Conservation (phyloP, 2,113 vertebrate genomes). For the Bucco capensis region DNA sequence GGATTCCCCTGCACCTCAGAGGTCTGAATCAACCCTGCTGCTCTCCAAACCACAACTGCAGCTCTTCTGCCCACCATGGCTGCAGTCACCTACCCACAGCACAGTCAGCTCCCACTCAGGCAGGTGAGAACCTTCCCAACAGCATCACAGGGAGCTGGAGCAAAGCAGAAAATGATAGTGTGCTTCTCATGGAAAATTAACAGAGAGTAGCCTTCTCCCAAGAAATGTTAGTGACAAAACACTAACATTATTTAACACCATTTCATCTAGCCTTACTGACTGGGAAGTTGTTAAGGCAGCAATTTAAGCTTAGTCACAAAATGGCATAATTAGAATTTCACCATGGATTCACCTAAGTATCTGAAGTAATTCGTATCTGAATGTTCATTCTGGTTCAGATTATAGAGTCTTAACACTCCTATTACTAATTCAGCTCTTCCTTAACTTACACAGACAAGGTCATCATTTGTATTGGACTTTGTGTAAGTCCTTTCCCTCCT, state of each 20-base stretch:
- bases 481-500: not conserved
- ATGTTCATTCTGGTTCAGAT: not conserved
- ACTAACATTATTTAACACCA: not conserved
- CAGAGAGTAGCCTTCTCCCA: not conserved
- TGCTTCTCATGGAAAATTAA: not conserved
- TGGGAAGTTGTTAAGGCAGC: not conserved
- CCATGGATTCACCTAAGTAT: not conserved
- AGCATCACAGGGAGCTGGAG: not conserved
- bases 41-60: not conserved
- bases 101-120: not conserved
- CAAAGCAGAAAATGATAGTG: not conserved
- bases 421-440: not conserved
- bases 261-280: not conserved
- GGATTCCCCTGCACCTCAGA: accelerated
- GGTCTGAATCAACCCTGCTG: not conserved
- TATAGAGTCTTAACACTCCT: not conserved
- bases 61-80: not conserved
- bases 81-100: accelerated
- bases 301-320: conserved; percentile 1
- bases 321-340: conserved; percentile 11
- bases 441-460: not conserved
- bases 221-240: not conserved
- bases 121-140: not conserved
- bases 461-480: not conserved
- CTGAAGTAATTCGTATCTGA: not conserved